Base-by-base conservation (phyloP, 2,113 vertebrate species). In the Psittacula cyanocephala region DNA sequence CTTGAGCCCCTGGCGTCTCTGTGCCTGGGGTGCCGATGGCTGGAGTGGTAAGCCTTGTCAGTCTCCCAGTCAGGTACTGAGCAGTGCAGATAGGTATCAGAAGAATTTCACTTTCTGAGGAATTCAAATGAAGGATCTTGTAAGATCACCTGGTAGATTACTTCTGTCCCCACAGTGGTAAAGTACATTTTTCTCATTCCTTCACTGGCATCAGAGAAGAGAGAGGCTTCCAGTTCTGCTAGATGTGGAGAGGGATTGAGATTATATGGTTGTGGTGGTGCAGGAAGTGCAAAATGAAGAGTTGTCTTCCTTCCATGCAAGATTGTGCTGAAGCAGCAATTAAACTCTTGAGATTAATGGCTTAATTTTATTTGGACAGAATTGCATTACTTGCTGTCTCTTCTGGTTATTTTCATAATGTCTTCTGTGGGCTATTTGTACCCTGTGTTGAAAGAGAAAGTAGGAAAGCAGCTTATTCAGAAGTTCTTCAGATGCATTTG, bases 311-410 rank as follows among this genome's bases (percentile, higher is more conserved):
- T 77, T 70, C 37, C 3, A 1, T 86, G 44, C 24, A 53, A 69
- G 53, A 43, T 44, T 65, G 35, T 90, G 31, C 49, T 33, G 76
- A 83, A 90, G 13, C 19, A 92, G 65, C 79, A 52, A 35, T 88
- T 83, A 92, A 94, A 49, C 49, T 87, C 29, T 74, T 74, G 29
- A 91, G 59, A 77, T 83, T 94, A 92, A 92, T 63, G 68, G 14
- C 28, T 92, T 96, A 39, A 96, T 93, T 90, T 90, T 86, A 65
- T 96, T 92, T 91, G 68, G 59, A 77, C 24, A 24, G 53, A 83
- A 86, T 69, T 83, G 35, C 71, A 6, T 47, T 82, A 62, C 46
- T 92, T 85, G 41, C 35, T 88, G 63, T 82, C 35, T 88, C 55
- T 89, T 88, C 44, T 59, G 46, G 28, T 64, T 95, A 49, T 83